Conservation (phyloP, 2,888 invertebrate genomes). For the Drosophila putrida region DNA sequence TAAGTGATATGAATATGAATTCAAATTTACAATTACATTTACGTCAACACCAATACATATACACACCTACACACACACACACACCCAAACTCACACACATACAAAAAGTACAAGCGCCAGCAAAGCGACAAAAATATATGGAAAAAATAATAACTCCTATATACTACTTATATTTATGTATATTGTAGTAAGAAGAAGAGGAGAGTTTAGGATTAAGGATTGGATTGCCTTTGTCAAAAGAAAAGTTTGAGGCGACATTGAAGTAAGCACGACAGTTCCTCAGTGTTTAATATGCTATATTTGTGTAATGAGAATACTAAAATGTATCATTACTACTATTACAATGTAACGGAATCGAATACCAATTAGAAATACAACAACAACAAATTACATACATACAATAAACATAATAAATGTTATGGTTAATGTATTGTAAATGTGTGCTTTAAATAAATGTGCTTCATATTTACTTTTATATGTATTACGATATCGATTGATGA, state of each 20-base stretch:
- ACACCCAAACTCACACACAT: slow-evolving; percentile 25
- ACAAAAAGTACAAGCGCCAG: slow-evolving; percentile 73
- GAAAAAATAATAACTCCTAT: slow-evolving; percentile 7
- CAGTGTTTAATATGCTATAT: slow-evolving; percentile 67
- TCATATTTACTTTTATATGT: slow-evolving; percentile 64
- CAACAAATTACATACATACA: slow-evolving; percentile 23
- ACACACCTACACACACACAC: background rate
- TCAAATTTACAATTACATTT: slow-evolving; percentile 66
- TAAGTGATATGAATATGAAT: slow-evolving; percentile 80
- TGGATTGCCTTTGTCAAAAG: slow-evolving; percentile 63
- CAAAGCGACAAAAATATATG: slow-evolving; percentile 42
- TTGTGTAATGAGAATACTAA: slow-evolving; percentile 51
- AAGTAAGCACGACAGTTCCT: slow-evolving; percentile 82
- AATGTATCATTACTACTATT: slow-evolving; percentile 39
- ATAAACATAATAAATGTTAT: slow-evolving; percentile 62
- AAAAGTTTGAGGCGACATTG: slow-evolving; percentile 59
- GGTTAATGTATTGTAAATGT: slow-evolving; percentile 76
- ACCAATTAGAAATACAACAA: slow-evolving; percentile 17
- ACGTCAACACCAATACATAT: slow-evolving; percentile 16
- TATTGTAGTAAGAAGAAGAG: slow-evolving; percentile 21
- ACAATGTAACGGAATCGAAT: slow-evolving; percentile 35
- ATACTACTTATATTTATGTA: slow-evolving; percentile 24
- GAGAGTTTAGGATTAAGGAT: slow-evolving; percentile 56
- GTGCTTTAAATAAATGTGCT: slow-evolving; percentile 84
- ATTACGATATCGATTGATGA: slow-evolving; percentile 21